Evolutionary conservation across 2,797 vertebrate species (phyloP).

Genomic region (Hippoglossus hippoglossus): DNA sequence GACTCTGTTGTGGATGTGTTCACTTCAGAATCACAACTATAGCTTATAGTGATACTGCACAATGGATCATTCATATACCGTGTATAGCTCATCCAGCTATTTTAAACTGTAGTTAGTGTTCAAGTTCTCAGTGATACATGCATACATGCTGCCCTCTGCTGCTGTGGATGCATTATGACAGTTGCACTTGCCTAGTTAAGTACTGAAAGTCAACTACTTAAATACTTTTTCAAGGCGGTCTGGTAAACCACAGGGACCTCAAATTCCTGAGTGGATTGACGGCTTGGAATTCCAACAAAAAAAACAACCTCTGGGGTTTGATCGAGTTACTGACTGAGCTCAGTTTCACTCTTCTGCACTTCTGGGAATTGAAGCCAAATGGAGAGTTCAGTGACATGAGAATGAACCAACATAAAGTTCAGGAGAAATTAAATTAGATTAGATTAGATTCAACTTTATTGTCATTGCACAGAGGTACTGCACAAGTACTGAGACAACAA

Average conservation of each 20-base stretch:
- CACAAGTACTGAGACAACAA: too few species aligned
- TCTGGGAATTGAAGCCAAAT: conserved; percentile 14
- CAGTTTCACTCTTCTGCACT: conserved; percentile 16
- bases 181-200: background rate
- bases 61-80: too few species aligned
- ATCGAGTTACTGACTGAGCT: conserved; percentile 8
- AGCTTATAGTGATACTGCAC: too few species aligned
- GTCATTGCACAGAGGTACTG: too few species aligned
- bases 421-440: too few species aligned
- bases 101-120: too few species aligned
- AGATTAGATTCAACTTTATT: too few species aligned
- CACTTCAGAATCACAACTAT: too few species aligned
- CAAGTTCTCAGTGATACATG: background rate
- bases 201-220: background rate
- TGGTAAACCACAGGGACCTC: conserved; percentile 1
- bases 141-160: conserved; percentile 28
- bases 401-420: conserved; percentile 24
- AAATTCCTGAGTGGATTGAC: conserved; percentile 49
- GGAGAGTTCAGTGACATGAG: conserved; percentile 31
- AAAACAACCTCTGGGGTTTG: background rate
- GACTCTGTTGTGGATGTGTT: too few species aligned
- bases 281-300: background rate
- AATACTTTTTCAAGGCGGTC: background rate
- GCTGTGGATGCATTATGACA: background rate
- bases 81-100: too few species aligned